Evolutionary conservation across 2,888 invertebrate species (phyloP), one percentile per base, ranked within the genome.

Genomic region (Stenotaenia linearis): DNA sequence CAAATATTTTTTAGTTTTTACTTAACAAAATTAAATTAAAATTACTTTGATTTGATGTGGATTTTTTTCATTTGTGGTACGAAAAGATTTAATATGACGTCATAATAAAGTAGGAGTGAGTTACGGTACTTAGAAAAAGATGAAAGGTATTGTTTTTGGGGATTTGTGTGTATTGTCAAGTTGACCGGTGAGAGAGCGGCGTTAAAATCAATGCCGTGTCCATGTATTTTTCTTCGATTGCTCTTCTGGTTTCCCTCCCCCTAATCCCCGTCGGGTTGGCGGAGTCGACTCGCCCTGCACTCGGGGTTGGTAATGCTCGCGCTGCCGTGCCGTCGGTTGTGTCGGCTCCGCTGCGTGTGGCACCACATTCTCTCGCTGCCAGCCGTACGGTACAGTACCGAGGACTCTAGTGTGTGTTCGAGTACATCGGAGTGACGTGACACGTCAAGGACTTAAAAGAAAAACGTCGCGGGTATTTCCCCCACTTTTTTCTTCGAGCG

Each of bases 281-380:
- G 15, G 7, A 61, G 61, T 61, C 61, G 61, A 61, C 61, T 61
- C 61, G 61, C 25, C 61, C 61, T 61, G 25, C 61, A 61, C 23
- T 25, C 25, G 25, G 61, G 61, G 23, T 61, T 61, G 61, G 61
- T 61, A 61, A 61, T 61, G 61, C 61, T 61, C 61, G 61, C 61
- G 61, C 61, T 61, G 61, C 61, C 61, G 61, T 61, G 61, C 61
- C 61, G 61, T 61, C 61, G 61, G 61, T 61, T 61, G 61, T 61
- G 61, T 23, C 61, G 61, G 61, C 61, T 61, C 61, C 61, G 61
- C 61, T 61, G 61, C 61, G 61, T 61, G 61, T 61, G 61, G 61
- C 61, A 61, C 61, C 28, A 15, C 61, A 61, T 25, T 61, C 61
- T 61, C 61, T 61, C 61, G 61, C 61, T 61, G 28, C 28, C 61